Base-by-base conservation (phyloP, 1,140 invertebrate species). In the Musca domestica region DNA sequence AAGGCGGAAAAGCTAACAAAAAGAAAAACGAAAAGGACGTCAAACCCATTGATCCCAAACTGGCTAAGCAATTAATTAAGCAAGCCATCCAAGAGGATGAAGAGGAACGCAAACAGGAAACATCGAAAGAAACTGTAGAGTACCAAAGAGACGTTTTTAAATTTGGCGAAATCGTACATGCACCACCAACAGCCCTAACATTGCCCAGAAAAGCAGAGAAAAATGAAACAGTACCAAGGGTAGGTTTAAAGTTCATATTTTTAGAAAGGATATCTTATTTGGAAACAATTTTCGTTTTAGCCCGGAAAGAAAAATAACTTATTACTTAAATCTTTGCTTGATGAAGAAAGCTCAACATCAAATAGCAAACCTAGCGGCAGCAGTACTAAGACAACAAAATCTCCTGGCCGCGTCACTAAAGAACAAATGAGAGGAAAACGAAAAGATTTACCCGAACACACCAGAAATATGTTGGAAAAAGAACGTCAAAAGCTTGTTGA, bases 91-190 rank as follows among this genome's bases (percentile, higher is more conserved):
- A 71, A 64, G 73, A 81, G 47, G 66, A 77, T 17, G 83, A 83
- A 22, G 83, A 85, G 65, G 74, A 83, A 66, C 67, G 61, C 52
- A 71, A 70, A 69, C 70, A 69, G 67, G 64, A 41, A 52, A 68
- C 69, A 27, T 49, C 58, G 48, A 61, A 61, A 17, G 74, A 69
- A 67, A 69, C 63, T 61, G 20, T 64, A 9, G 80, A 81, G 48
- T 81, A 73, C 65, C 78, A 79, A 51, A 56, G 80, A 52, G 89
- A 90, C 72, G 73, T 83, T 19, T 75, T 90, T 25, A 78, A 84
- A 73, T 91, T 91, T 80, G 88, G 88, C 0, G 89, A 91, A 77
- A 81, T 87, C 41, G 88, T 81, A 0, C 87, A 89, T 75, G 86
- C 81, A 17, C 89, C 89, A 15, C 89, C 89, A 1, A 77, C 80